Conservation (phyloP, 30 jellyfish, hydroid and myxozoan species). For the Hydractinia symbiolongicarpus region DNA sequence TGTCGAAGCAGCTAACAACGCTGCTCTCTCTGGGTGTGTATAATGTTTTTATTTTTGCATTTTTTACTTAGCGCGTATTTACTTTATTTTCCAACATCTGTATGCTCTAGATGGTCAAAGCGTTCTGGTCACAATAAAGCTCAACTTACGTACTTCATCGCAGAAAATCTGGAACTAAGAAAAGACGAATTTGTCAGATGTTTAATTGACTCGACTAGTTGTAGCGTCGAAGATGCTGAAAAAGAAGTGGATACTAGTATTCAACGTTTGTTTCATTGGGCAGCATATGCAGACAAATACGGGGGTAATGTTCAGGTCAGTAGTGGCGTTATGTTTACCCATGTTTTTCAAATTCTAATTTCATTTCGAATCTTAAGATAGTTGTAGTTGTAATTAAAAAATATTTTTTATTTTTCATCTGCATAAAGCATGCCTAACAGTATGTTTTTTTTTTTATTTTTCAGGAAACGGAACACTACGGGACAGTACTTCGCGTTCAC, state of each 20-base stretch:
- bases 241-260: constrained; percentile 55
- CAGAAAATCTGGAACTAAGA: constrained; percentile 77
- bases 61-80: background rate
- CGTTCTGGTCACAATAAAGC: constrained; percentile 97
- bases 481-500: constrained; percentile 92
- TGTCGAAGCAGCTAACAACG: constrained; percentile 85
- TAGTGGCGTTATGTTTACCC: background rate
- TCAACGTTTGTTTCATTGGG: constrained; percentile 90
- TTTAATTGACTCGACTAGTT: constrained; percentile 33
- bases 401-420: background rate
- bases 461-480: constrained; percentile 93
- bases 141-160: constrained; percentile 75
- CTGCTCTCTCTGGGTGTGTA: constrained; percentile 71
- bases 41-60: background rate
- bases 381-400: too few species aligned
- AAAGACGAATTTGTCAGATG: constrained; percentile 55
- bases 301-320: constrained; percentile 96
- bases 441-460: background rate
- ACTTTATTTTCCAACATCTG: background rate
- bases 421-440: background rate
- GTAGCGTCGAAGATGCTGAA: constrained; percentile 43
- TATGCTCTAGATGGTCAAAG: constrained; percentile 70
- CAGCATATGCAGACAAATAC: constrained; percentile 93
- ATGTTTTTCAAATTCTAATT: background rate
- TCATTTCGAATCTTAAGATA: background rate